Evolutionary conservation across 2,113 vertebrate species (phyloP), one percentile per base, ranked within the genome.

Genomic region (Meleagris gallopavo): DNA sequence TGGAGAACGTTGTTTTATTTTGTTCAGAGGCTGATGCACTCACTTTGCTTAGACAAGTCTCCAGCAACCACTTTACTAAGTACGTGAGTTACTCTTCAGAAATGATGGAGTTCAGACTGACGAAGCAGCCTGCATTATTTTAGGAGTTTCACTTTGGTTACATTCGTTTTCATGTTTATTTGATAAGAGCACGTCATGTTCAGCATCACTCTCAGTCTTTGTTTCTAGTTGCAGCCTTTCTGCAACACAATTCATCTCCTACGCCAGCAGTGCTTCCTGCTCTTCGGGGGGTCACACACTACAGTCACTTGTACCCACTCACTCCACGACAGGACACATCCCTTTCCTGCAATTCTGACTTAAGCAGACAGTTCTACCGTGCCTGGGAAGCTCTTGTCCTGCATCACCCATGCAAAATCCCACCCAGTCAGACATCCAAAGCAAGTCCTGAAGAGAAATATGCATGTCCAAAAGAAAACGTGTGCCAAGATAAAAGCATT

Each of bases 1-100:
- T 66, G 76, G 93, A 95, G 69, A 95, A 83, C 8, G 92, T 29
- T 95, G 77, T 65, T 95, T 93, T 86, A 82, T 95, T 97, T 95
- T 87, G 84, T 92, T 91, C 92, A 58, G 88, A 90, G 52, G 91
- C 79, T 64, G 58, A 41, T 61, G 86, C 6, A 2, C 52, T 88
- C 62, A 21, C 87, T 88, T 54, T 38, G 73, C 93, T 94, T 76
- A 62, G 80, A 90, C 61, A 93, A 5, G 13, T 86, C 91, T 94
- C 64, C 94, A 88, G 64, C 54, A 77, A 8, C 75, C 61, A 76
- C 72, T 95, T 82, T 6, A 70, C 86, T 65, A 82, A 91, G 83
- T 21, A 66, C 92, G 66, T 2, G 5, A 40, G 57, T 32, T 43
- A 46, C 50, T 67, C 60, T 67, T 29, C 65, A 72, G 52, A 72